Percentiles rank a stretch among this genome's conserved stretches.
Conservation (phyloP, 1,140 invertebrate species). For the Trachelipus rathkii region DNA sequence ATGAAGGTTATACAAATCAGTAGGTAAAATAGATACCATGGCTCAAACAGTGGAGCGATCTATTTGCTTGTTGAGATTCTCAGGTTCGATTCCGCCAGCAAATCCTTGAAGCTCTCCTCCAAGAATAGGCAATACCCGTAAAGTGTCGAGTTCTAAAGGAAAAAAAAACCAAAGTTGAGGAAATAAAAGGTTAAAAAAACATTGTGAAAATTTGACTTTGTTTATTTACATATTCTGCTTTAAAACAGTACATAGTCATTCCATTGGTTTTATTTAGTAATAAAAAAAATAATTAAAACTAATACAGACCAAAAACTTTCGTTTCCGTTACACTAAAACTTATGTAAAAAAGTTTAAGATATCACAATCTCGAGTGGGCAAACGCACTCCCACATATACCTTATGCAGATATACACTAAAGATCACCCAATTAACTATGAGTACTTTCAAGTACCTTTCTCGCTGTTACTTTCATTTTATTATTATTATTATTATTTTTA, state of each 20-base stretch:
- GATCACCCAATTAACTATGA: background rate
- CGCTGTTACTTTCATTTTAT: background rate
- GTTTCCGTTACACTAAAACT: slow-evolving; percentile 1
- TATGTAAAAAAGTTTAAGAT: slow-evolving; percentile 5
- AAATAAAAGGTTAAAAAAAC: background rate
- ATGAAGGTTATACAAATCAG: no score
- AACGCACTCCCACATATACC: slow-evolving; percentile 1
- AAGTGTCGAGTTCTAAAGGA: no score
- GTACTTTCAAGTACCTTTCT: background rate
- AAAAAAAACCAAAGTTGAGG: no score
- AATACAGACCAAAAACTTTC: slow-evolving; percentile 6
- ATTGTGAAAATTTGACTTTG: background rate
- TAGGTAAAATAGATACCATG: no score
- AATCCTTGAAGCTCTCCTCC: no score
- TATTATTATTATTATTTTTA: background rate
- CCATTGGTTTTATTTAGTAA: slow-evolving; percentile 5
- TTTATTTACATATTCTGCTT: slow-evolving; percentile 11
- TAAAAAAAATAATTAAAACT: slow-evolving; percentile 14
- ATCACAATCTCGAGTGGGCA: background rate
- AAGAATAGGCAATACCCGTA: no score
- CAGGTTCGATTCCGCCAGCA: no score
- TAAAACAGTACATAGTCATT: slow-evolving; percentile 8
- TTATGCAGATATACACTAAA: slow-evolving; percentile 7
- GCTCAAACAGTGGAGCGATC: no score
- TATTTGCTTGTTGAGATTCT: no score